These are phyloP conservation scores for Reinhardtius hippoglossoides DNA, from an alignment of 2,113 vertebrate species.

Conservation along the genomic window DNA sequence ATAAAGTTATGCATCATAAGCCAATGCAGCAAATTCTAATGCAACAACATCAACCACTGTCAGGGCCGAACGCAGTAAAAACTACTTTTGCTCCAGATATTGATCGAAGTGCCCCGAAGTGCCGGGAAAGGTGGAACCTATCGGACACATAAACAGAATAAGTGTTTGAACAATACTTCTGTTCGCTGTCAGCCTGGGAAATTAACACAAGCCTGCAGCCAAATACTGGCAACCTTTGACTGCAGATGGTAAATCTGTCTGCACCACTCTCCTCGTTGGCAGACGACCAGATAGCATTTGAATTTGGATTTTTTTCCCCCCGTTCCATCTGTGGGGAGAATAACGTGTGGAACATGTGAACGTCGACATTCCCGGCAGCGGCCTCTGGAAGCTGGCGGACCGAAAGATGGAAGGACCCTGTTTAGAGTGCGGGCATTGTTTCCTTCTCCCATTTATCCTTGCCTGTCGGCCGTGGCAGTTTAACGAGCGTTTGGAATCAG, in stretches of 20 bases:
- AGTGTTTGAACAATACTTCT: slow-evolving; percentile 34
- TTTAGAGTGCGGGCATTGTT: slow-evolving; percentile 12
- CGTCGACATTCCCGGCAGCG: background rate
- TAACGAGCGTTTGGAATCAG: slow-evolving; percentile 42
- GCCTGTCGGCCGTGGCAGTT: slow-evolving; percentile 35
- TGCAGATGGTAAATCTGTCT: slow-evolving; percentile 33
- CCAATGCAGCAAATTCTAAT: slow-evolving; percentile 21
- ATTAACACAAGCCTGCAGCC: slow-evolving; percentile 47
- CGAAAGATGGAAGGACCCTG: background rate
- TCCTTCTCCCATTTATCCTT: slow-evolving; percentile 18
- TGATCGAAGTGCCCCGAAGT: slow-evolving; percentile 38
- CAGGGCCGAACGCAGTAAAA: slow-evolving; percentile 22
- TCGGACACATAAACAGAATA: slow-evolving; percentile 11
- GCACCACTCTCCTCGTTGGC: slow-evolving; percentile 30
- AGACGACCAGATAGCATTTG: slow-evolving; percentile 28
- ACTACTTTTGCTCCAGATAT: slow-evolving; percentile 26
- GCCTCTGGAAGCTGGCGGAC: background rate
- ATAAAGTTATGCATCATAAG: slow-evolving; percentile 47
- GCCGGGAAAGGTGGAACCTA: slow-evolving; percentile 19
- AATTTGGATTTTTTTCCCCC: background rate
- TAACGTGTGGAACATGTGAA: slow-evolving; percentile 15
- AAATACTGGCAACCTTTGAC: slow-evolving; percentile 44
- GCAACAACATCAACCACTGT: slow-evolving; percentile 16
- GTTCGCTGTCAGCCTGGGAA: slow-evolving; percentile 41
- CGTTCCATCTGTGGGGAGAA: slow-evolving; percentile 1